Percentiles rank a stretch among this genome's conserved stretches.
These are phyloP conservation scores for Phrynocephalus versicolor DNA, from an alignment of 2,113 vertebrate species.

Conservation along the genomic window DNA sequence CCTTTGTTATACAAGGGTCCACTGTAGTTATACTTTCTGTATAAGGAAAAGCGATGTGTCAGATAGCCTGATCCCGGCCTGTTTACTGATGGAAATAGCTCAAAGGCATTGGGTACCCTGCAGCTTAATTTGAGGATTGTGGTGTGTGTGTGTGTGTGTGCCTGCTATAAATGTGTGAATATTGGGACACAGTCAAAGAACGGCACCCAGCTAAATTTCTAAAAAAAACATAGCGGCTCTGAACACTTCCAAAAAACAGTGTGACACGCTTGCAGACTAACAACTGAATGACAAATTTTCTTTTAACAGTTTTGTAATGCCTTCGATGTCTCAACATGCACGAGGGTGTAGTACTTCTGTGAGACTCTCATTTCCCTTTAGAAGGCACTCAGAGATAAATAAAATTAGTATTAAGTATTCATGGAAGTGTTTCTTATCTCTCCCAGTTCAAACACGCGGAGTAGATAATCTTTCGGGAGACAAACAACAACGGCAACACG, in stretches of 20 bases:
- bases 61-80: neutral
- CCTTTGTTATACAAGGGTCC: too few relatives aligned
- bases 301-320: neutral
- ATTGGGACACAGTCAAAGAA: neutral
- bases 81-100: neutral
- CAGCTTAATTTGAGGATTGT: neutral
- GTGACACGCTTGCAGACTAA: neutral
- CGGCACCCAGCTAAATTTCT: neutral
- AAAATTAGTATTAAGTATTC: slow-evolving; percentile 10
- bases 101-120: too few relatives aligned
- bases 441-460: neutral
- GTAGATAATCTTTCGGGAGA: neutral
- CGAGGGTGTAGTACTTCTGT: neutral
- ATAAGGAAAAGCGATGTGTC: neutral
- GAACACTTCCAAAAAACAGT: neutral
- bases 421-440: neutral
- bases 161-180: neutral
- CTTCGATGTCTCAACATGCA: neutral
- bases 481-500: neutral
- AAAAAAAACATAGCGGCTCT: neutral
- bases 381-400: neutral
- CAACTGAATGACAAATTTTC: neutral
- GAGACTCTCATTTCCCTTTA: neutral
- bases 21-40: too few relatives aligned
- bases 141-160: neutral